phyloP scores from a whole-genome alignment of 2,797 vertebrate species.

The Sarcophilus harrisii region DNA sequence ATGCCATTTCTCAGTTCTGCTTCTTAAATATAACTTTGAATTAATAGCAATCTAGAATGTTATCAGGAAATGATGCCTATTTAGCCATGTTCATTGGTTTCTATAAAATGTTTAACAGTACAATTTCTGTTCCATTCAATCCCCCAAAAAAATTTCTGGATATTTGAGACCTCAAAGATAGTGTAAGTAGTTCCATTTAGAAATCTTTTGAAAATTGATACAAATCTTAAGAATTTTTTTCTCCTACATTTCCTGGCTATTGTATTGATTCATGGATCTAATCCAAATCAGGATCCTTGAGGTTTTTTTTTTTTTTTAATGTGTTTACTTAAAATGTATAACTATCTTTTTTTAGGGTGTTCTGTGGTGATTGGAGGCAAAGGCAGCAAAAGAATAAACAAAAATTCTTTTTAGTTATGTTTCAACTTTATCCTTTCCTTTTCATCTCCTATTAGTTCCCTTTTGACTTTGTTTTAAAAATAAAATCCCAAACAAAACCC shows the following conservation, averaged over 20 bases:
- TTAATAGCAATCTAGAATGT: constrained; percentile 2
- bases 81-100: constrained; percentile 21
- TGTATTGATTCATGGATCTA: background rate
- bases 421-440: background rate
- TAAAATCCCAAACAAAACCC: background rate
- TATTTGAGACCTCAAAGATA: constrained; percentile 1
- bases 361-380: background rate
- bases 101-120: constrained; percentile 12
- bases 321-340: constrained; percentile 1
- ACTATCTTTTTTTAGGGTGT: background rate
- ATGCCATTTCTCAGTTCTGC: background rate
- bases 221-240: constrained; percentile 19
- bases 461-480: background rate
- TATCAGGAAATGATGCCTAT: background rate
- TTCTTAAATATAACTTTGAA: background rate
- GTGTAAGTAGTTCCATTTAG: background rate
- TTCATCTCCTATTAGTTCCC: background rate
- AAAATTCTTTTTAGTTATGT: constrained; percentile 14
- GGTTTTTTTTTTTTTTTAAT: constrained; percentile 38
- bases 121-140: constrained; percentile 18
- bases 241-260: background rate
- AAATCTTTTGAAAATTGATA: constrained; percentile 31
- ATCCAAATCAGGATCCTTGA: background rate
- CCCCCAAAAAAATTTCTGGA: background rate
- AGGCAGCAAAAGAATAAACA: background rate